Conservation (phyloP, 1,140 invertebrate genomes). For the Heliconius congener region DNA sequence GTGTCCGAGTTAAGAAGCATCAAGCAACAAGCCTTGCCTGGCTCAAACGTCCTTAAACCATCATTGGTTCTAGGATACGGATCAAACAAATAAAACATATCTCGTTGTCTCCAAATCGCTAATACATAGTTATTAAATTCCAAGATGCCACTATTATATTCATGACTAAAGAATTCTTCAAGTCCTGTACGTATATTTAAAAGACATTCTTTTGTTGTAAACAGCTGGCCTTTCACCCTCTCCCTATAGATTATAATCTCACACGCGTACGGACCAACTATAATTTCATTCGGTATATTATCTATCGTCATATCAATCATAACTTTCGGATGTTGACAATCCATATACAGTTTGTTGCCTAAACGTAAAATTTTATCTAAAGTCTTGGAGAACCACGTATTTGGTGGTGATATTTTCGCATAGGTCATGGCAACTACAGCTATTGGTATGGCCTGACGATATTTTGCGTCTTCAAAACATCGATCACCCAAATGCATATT, state of each 20-base stretch:
- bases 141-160: conserved; percentile 78
- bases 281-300: conserved; percentile 80
- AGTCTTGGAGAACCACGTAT: conserved; percentile 80
- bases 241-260: conserved; percentile 81
- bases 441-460: conserved; percentile 78
- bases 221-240: conserved; percentile 74
- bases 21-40: conserved; percentile 77
- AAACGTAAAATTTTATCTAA: conserved; percentile 81
- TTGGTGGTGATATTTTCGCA: conserved; percentile 81
- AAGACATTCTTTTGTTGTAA: conserved; percentile 76
- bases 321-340: conserved; percentile 70
- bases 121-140: conserved; percentile 77
- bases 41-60: conserved; percentile 62
- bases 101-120: conserved; percentile 80
- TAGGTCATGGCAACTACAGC: conserved; percentile 80
- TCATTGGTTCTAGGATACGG: conserved; percentile 77
- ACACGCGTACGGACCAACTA: conserved; percentile 79
- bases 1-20: conserved; percentile 79
- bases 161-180: conserved; percentile 74
- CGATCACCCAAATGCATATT: conserved; percentile 81
- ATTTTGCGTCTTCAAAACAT: conserved; percentile 81
- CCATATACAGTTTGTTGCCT: conserved; percentile 77
- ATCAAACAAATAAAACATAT: conserved; percentile 82
- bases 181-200: conserved; percentile 68
- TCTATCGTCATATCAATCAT: conserved; percentile 76